Conservation (phyloP, 1,140 invertebrate genomes). For the Diprion similis region DNA sequence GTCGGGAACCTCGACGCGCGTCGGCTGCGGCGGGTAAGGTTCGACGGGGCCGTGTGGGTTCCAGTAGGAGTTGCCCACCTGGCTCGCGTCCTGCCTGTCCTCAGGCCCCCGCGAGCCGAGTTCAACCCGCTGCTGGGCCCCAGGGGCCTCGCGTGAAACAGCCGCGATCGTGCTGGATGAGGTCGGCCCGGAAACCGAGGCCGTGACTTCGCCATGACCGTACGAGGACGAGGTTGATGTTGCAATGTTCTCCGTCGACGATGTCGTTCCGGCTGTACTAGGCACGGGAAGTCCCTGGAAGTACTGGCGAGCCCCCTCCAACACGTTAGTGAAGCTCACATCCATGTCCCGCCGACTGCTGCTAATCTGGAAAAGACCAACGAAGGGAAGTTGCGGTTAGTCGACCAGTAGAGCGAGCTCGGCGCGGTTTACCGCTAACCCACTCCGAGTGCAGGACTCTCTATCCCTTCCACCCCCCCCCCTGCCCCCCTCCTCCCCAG, state of each 20-base stretch:
- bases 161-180: slow-evolving; percentile 26
- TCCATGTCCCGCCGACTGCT: slow-evolving; percentile 71
- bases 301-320: slow-evolving; percentile 81
- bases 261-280: slow-evolving; percentile 59
- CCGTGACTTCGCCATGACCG: slow-evolving; percentile 37
- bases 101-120: slow-evolving; percentile 38
- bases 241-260: slow-evolving; percentile 47
- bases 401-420: slow-evolving; percentile 23
- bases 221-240: slow-evolving; percentile 55
- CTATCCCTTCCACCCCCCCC: too few relatives aligned
- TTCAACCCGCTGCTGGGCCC: slow-evolving; percentile 40
- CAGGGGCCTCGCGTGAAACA: slow-evolving; percentile 52
- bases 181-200: slow-evolving; percentile 28
- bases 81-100: slow-evolving; percentile 30
- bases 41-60: slow-evolving; percentile 45
- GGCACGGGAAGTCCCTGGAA: slow-evolving; percentile 76
- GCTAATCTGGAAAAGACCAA: slow-evolving; percentile 43
- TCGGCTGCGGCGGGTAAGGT: slow-evolving; percentile 52
- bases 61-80: slow-evolving; percentile 41
- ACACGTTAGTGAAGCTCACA: slow-evolving; percentile 77
- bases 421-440: neutral
- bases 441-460: neutral
- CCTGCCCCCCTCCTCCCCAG: too few relatives aligned
- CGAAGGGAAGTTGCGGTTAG: slow-evolving; percentile 25
- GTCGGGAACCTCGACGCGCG: slow-evolving; percentile 53